Evolutionary conservation across 2,797 vertebrate species (phyloP).

Genomic region (Sebastes dallii): DNA sequence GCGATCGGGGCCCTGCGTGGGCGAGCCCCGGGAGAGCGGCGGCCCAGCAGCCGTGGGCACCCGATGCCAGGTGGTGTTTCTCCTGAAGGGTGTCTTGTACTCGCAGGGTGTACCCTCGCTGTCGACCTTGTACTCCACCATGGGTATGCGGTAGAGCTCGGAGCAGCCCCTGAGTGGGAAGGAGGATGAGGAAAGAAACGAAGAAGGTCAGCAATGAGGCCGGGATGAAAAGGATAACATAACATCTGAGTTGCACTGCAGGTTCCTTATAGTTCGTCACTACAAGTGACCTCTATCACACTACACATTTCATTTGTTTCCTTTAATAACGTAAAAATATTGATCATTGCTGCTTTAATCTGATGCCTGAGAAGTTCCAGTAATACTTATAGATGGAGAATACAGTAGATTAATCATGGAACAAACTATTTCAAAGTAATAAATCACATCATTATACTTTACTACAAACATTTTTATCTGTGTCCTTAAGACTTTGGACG

Average conservation of each 20-base stretch:
- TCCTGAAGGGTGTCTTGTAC: slow-evolving; percentile 97
- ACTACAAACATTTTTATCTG: background rate
- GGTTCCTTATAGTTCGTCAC: rapidly evolving
- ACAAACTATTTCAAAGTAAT: background rate
- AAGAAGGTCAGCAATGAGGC: background rate
- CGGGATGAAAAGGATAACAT: background rate
- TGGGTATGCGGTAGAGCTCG: slow-evolving; percentile 96
- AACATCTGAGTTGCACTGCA: background rate
- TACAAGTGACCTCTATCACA: background rate
- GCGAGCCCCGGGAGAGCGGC: slow-evolving; percentile 88
- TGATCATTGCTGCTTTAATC: background rate
- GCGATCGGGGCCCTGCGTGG: slow-evolving; percentile 91
- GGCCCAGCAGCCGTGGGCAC: slow-evolving; percentile 89
- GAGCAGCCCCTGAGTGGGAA: slow-evolving; percentile 89
- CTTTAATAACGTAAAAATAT: background rate
- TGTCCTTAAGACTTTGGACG: background rate
- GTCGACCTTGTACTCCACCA: slow-evolving; percentile 99
- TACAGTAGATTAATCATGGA: background rate
- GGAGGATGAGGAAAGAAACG: background rate
- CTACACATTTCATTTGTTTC: background rate
- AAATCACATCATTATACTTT: background rate
- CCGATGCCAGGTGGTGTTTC: slow-evolving; percentile 97
- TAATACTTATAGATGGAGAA: background rate
- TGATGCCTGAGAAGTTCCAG: background rate
- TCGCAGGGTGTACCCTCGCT: slow-evolving; percentile 97